These are phyloP conservation scores for Pollenia labialis DNA, from an alignment of 2,888 invertebrate species.

Conservation along the genomic window DNA sequence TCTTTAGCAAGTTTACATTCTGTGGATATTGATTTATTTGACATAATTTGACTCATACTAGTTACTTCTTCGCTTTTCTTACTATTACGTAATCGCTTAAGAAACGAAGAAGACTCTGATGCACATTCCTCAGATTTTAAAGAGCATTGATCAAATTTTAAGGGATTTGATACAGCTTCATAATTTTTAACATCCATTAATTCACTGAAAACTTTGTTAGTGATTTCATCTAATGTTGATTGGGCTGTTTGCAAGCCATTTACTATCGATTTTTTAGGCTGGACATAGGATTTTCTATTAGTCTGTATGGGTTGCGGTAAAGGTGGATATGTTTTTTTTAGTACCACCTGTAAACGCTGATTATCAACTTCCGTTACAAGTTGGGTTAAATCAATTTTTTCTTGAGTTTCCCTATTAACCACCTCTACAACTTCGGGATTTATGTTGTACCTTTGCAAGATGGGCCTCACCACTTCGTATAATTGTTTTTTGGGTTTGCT, in stretches of 20 bases:
- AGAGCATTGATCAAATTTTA: conserved; percentile 85
- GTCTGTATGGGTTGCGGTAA: conserved; percentile 37
- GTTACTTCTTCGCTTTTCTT: conserved; percentile 79
- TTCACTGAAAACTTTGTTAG: conserved; percentile 91
- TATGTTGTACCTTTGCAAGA: conserved; percentile 92
- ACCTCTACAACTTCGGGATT: conserved; percentile 88
- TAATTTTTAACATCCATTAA: conserved; percentile 87
- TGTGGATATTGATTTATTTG: conserved; percentile 77
- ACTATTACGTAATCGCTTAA: conserved; percentile 86
- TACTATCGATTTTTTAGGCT: conserved; percentile 48
- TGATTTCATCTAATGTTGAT: conserved; percentile 88
- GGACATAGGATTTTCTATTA: conserved; percentile 55
- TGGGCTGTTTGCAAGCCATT: conserved; percentile 75
- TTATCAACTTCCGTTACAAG: conserved; percentile 84
- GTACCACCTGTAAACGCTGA: conserved; percentile 85
- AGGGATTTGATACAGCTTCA: conserved; percentile 58
- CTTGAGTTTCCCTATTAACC: conserved; percentile 81
- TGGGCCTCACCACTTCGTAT: conserved; percentile 93
- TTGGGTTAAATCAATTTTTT: conserved; percentile 81
- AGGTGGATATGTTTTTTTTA: conserved; percentile 76
- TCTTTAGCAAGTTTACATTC: conserved; percentile 86
- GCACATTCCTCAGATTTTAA: conserved; percentile 87
- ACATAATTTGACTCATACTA: conserved; percentile 85
- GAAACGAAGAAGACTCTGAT: conserved; percentile 89
- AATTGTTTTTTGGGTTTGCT: conserved; percentile 93